Conservation (phyloP, 2,888 invertebrate genomes). For the Caenorhabditis imperialis region DNA sequence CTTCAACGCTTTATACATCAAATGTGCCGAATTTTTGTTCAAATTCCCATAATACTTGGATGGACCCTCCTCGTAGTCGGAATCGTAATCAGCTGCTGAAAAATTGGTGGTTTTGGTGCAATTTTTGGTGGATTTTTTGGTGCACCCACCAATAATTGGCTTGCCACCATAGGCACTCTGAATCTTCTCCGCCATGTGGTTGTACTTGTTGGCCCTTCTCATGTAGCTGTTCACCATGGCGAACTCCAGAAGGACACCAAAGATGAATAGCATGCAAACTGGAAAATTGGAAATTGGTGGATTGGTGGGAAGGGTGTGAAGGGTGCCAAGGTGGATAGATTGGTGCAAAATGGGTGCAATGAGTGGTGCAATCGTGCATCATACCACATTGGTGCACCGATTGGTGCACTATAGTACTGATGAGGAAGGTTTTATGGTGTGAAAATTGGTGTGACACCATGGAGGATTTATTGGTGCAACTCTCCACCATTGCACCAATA, state of each 20-base stretch:
- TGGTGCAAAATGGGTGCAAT: too few species aligned
- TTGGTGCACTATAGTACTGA: too few species aligned
- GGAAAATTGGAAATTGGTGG: slow-evolving; percentile 59
- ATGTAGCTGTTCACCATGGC: slow-evolving; percentile 73
- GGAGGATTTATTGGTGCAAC: too few species aligned
- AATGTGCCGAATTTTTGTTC: slow-evolving; percentile 61
- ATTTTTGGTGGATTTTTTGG: background rate
- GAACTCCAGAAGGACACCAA: slow-evolving; percentile 74
- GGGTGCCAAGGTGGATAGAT: too few species aligned
- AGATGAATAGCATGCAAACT: slow-evolving; percentile 75
- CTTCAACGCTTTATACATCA: slow-evolving; percentile 67
- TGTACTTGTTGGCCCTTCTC: slow-evolving; percentile 73
- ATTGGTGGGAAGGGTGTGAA: background rate
- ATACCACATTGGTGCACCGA: too few species aligned
- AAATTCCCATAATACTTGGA: slow-evolving; percentile 56
- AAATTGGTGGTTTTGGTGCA: background rate
- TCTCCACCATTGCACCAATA: too few species aligned
- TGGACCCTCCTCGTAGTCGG: slow-evolving; percentile 61
- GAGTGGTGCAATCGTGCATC: too few species aligned
- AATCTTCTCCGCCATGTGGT: slow-evolving; percentile 70
- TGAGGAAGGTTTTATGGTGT: too few species aligned
- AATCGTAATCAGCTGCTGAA: slow-evolving; percentile 59
- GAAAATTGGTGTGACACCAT: too few species aligned
- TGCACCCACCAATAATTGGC: slow-evolving; percentile 41
- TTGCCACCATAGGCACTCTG: slow-evolving; percentile 53